Percentiles rank a stretch among this genome's conserved stretches.
These are phyloP conservation scores for Callionymus lyra DNA, from an alignment of 2,113 vertebrate genomes.

Conservation along the genomic window DNA sequence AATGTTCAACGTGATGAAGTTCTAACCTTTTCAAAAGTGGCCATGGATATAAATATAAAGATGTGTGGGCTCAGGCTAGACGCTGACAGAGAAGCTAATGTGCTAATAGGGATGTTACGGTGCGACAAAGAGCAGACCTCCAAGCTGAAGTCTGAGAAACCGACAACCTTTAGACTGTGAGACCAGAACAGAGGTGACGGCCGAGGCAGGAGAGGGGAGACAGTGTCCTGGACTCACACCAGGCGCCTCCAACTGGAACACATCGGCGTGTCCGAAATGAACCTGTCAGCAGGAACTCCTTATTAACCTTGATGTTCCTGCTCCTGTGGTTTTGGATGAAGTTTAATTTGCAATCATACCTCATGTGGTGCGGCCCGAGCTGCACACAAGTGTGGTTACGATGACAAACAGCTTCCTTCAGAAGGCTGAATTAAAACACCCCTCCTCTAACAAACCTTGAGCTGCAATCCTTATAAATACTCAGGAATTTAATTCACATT, in stretches of 20 bases:
- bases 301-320: neutral
- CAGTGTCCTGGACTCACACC: neutral
- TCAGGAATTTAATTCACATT: no score
- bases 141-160: slow-evolving; percentile 22
- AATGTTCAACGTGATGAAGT: no score
- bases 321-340: no score
- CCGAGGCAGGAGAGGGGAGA: slow-evolving; percentile 10
- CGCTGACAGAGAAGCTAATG: neutral
- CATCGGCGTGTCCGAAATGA: neutral
- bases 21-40: no score
- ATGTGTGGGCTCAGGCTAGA: neutral
- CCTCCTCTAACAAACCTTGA: slow-evolving; percentile 4
- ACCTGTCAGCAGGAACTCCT: neutral
- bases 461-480: slow-evolving; percentile 8
- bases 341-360: neutral
- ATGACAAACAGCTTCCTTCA: neutral
- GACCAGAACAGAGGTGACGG: slow-evolving; percentile 5
- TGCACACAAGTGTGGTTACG: slow-evolving; percentile 1
- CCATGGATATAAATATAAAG: no score
- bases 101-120: slow-evolving; percentile 10
- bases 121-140: slow-evolving; percentile 14
- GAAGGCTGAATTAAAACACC: neutral
- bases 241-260: neutral
- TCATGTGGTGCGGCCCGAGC: neutral
- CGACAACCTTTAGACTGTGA: slow-evolving; percentile 11